Conservation (phyloP, 1,140 invertebrate species). For the Forficula auricularia region DNA sequence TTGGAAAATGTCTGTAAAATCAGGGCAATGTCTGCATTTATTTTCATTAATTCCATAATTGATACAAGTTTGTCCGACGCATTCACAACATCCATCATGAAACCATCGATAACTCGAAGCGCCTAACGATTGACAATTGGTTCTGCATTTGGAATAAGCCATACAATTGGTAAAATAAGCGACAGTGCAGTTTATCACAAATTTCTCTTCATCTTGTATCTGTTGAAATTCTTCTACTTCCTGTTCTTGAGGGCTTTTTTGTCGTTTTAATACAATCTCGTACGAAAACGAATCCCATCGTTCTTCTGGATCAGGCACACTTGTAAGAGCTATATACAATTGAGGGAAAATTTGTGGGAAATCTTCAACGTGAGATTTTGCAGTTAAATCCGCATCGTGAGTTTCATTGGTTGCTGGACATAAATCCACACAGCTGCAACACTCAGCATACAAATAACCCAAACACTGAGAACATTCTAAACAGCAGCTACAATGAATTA, state of each 20-base stretch:
- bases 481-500: slow-evolving; percentile 78
- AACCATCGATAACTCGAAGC: slow-evolving; percentile 71
- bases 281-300: slow-evolving; percentile 63
- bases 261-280: slow-evolving; percentile 10
- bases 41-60: slow-evolving; percentile 85
- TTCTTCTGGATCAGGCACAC: slow-evolving; percentile 50
- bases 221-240: slow-evolving; percentile 19
- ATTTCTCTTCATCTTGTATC: slow-evolving; percentile 39
- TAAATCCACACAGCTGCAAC: slow-evolving; percentile 77
- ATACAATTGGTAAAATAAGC: slow-evolving; percentile 81
- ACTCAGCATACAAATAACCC: slow-evolving; percentile 73
- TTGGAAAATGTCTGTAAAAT: too few relatives aligned
- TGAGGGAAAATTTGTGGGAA: slow-evolving; percentile 63
- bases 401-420: slow-evolving; percentile 72
- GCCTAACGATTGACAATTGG: slow-evolving; percentile 59
- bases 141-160: slow-evolving; percentile 71
- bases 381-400: slow-evolving; percentile 41
- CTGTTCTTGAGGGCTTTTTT: slow-evolving; percentile 17
- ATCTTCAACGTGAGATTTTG: slow-evolving; percentile 74
- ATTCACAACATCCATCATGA: slow-evolving; percentile 89
- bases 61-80: slow-evolving; percentile 72
- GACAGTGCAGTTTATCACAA: slow-evolving; percentile 78
- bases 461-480: slow-evolving; percentile 80
- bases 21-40: too few relatives aligned
- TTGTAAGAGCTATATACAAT: slow-evolving; percentile 63